phyloP scores from a whole-genome alignment of 2,113 vertebrate species.

The Brevimyrus niger region DNA sequence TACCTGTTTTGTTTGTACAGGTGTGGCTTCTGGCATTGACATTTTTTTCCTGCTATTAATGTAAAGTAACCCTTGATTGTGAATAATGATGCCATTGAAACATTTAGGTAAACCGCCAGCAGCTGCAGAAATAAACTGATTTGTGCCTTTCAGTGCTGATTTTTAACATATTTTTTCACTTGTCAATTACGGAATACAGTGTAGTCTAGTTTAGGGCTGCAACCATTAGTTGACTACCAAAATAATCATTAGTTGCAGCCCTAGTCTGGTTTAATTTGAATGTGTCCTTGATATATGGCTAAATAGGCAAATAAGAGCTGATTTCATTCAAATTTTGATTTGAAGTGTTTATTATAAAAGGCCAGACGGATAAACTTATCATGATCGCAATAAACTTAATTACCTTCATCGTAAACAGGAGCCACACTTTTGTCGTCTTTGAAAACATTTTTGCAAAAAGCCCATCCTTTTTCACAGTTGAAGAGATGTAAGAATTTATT shows the following conservation, averaged over 20 bases:
- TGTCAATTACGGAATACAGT: neutral
- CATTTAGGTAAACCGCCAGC: neutral
- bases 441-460: neutral
- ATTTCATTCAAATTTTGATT: neutral
- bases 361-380: neutral
- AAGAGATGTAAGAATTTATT: neutral
- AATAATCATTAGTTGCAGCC: no score
- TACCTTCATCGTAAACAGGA: neutral
- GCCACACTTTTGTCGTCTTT: neutral
- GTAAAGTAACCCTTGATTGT: neutral
- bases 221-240: no score
- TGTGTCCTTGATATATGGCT: neutral
- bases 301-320: neutral
- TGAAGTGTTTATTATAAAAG: neutral
- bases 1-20: neutral
- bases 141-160: neutral
- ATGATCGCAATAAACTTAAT: neutral
- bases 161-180: neutral
- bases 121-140: neutral
- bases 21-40: neutral
- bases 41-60: neutral
- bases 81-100: neutral
- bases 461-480: neutral
- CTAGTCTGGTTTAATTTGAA: neutral
- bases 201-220: neutral